A percentile compares a stretch with the other conserved stretches of the same genome.
phyloP scores from a whole-genome alignment of 2,113 vertebrate genomes.

The Hippocampus barbouri region DNA sequence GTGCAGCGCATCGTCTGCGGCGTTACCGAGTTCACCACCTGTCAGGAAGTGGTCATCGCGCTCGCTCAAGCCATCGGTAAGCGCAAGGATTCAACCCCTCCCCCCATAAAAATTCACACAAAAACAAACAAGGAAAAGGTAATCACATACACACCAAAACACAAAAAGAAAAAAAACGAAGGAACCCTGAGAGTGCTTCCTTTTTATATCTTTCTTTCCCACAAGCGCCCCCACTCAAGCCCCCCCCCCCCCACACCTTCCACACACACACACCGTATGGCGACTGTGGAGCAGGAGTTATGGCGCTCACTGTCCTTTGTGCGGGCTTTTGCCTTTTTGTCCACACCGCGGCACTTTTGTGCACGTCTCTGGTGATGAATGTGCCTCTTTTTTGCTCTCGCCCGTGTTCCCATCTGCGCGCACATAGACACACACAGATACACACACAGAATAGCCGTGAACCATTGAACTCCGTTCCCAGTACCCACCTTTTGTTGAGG shows the following conservation, averaged over 20 bases:
- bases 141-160: too few relatives aligned
- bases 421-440: slow-evolving; percentile 10
- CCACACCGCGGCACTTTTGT: slow-evolving; percentile 40
- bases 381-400: slow-evolving; percentile 49
- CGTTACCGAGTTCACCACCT: slow-evolving; percentile 93
- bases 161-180: not conserved
- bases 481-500: slow-evolving; percentile 43
- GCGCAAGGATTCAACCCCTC: not conserved
- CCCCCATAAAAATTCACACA: too few relatives aligned
- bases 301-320: slow-evolving; percentile 48
- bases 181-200: not conserved
- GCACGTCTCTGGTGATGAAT: slow-evolving; percentile 60
- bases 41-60: slow-evolving; percentile 96
- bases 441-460: slow-evolving; percentile 17
- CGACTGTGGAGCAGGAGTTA: slow-evolving; percentile 43
- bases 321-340: slow-evolving; percentile 49
- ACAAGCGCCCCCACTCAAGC: too few relatives aligned
- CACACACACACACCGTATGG: not conserved
- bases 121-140: too few relatives aligned
- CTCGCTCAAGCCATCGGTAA: slow-evolving; percentile 97
- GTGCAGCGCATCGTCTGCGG: slow-evolving; percentile 95
- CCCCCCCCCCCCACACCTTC: too few relatives aligned
- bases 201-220: slow-evolving; percentile 8
- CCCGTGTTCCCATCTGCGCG: slow-evolving; percentile 2
- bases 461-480: slow-evolving; percentile 23